Evolutionary conservation across 2,888 invertebrate genomes (phyloP), one percentile per base, ranked within the genome.

Genomic region (Ectemnius lituratus): DNA sequence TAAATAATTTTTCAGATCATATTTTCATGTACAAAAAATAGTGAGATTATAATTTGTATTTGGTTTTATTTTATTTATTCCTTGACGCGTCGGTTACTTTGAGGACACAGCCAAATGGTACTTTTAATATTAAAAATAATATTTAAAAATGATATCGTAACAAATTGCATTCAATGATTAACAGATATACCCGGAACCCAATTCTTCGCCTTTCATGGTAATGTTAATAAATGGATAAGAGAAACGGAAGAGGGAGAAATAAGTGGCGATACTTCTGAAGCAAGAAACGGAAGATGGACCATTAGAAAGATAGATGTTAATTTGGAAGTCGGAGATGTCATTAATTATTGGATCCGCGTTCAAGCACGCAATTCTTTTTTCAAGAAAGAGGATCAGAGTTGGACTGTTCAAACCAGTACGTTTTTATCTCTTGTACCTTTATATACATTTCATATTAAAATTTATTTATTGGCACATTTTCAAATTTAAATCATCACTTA

Each of bases 121-220:
- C n/a, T n/a, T n/a, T n/a, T n/a, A n/a, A n/a, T n/a, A n/a, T n/a
- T n/a, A n/a, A n/a, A n/a, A n/a, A n/a, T n/a, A n/a, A n/a, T n/a
- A n/a, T n/a, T n/a, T n/a, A 37, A 6, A 37, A 37, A 1, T 37
- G 8, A 37, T 37, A 1, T 37, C 46, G 72, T 65, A 60, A 58
- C 28, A 45, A 57, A 46, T 27, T 2, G 47, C 18, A 56, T 59
- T 8, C 27, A 8, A 2, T 37, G 14, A 14, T 67, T 59, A 60
- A 45, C 62, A 89, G 95, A 93, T 87, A 90, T 90, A 27, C 85
- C 91, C 2, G 93, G 92, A 1, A 82, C 94, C 0, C 90, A 90
- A 62, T 85, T 93, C 5, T 94, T 95, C 83, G 93, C 92, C 0
- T 95, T 95, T 87, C 94, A 95, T 89, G 94, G 93, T 0, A 94